A percentile compares a stretch with the other conserved stretches of the same genome.
phyloP scores from a whole-genome alignment of 2,113 vertebrate genomes.

The Ranitomeya imitator region DNA sequence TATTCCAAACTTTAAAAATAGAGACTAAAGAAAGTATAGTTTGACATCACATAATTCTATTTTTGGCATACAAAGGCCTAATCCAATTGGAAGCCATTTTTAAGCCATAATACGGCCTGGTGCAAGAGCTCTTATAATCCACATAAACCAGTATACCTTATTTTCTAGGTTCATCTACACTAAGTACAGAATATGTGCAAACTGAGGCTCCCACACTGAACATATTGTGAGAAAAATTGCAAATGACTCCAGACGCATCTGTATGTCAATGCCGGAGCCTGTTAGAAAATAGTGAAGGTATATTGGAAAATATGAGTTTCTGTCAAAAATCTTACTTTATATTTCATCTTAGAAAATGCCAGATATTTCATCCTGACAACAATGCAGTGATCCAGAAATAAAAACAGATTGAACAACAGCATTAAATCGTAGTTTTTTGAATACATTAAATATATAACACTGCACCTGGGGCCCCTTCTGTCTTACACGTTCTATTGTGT shows the following conservation, averaged over 20 bases:
- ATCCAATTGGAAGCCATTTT: background rate
- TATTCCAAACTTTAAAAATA: too few relatives aligned
- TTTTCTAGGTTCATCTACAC: background rate
- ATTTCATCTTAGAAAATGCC: slow-evolving; percentile 41
- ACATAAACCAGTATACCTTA: background rate
- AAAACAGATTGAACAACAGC: slow-evolving; percentile 35
- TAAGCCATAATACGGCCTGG: background rate
- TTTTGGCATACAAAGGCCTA: background rate
- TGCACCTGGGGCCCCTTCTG: slow-evolving; percentile 32
- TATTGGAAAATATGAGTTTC: slow-evolving; percentile 48
- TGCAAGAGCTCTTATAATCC: background rate
- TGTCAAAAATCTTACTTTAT: slow-evolving; percentile 39
- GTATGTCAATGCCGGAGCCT: slow-evolving; percentile 16
- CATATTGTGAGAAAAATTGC: slow-evolving; percentile 24
- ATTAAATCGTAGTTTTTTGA: slow-evolving; percentile 15
- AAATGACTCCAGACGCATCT: slow-evolving; percentile 10
- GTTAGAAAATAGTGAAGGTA: slow-evolving; percentile 24
- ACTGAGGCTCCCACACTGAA: background rate
- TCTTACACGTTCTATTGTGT: background rate
- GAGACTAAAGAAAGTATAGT: background rate
- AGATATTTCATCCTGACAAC: slow-evolving; percentile 49
- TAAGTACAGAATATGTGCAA: background rate
- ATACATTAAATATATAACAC: slow-evolving; percentile 26
- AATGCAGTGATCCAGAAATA: slow-evolving; percentile 47
- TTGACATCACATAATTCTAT: background rate